These are phyloP conservation scores for Notoglanidium macrostoma DNA, from an alignment of 2,797 vertebrate genomes.

Conservation along the genomic window DNA sequence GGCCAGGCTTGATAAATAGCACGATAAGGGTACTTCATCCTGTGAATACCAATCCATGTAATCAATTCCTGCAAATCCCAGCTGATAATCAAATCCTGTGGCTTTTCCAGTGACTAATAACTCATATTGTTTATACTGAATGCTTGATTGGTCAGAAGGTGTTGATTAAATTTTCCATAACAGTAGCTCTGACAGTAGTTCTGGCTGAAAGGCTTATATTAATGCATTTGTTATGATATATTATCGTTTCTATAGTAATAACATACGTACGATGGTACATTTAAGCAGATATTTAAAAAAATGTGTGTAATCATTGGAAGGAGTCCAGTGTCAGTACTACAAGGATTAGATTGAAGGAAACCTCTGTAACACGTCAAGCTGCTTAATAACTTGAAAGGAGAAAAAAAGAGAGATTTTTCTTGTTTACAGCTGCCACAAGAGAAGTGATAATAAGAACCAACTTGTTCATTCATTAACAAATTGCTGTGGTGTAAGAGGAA, in stretches of 20 bases:
- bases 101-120: not conserved
- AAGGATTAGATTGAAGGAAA: not conserved
- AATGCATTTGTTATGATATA: not conserved
- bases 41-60: constrained; percentile 66
- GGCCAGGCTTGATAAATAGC: constrained; percentile 71
- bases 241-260: not conserved
- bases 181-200: not conserved
- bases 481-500: not conserved
- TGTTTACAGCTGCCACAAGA: not conserved
- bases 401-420: not conserved
- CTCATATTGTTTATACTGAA: not conserved
- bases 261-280: not conserved
- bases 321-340: not conserved
- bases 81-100: not conserved
- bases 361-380: not conserved
- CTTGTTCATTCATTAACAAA: not conserved
- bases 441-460: not conserved
- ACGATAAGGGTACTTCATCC: constrained; percentile 50
- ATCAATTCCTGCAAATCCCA: constrained; percentile 2
- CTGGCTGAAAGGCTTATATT: not conserved
- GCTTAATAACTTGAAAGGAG: not conserved
- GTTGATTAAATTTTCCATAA: not conserved
- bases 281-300: not conserved
- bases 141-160: not conserved
- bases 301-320: not conserved